Percentiles rank a stretch among this genome's conserved stretches.
These are phyloP conservation scores for Nothoprocta perdicaria DNA, from an alignment of 2,113 vertebrate genomes.

Conservation along the genomic window DNA sequence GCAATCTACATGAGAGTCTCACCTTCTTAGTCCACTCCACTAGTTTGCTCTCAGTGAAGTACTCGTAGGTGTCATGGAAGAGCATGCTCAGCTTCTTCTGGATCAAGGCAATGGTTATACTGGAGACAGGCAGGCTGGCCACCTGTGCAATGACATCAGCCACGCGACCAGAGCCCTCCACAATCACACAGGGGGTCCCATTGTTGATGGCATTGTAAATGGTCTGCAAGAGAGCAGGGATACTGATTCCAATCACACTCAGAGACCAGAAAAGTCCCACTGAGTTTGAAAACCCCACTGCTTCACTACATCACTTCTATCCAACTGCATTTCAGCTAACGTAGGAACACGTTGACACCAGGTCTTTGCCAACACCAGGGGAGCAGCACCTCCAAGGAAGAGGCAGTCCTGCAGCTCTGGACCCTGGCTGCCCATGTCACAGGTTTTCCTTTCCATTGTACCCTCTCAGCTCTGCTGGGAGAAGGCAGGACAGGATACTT, in stretches of 20 bases:
- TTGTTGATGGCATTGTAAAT: slow-evolving; percentile 90
- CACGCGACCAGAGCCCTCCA: slow-evolving; percentile 93
- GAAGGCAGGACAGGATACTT: slow-evolving; percentile 53
- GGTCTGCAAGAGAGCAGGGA: slow-evolving; percentile 76
- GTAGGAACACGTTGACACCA: fast-evolving
- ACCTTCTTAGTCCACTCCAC: slow-evolving; percentile 96
- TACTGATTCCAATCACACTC: background rate
- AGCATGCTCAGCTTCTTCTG: slow-evolving; percentile 81
- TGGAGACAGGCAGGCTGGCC: slow-evolving; percentile 77
- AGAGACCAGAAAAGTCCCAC: background rate
- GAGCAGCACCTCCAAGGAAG: fast-evolving
- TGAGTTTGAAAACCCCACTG: background rate
- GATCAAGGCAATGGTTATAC: slow-evolving; percentile 84
- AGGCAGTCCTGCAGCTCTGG: background rate
- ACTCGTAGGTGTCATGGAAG: slow-evolving; percentile 83
- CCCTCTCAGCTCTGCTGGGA: background rate
- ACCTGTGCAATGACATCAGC: slow-evolving; percentile 92
- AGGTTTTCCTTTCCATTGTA: background rate
- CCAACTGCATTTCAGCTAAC: background rate
- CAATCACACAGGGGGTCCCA: slow-evolving; percentile 89
- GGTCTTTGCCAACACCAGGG: fast-evolving
- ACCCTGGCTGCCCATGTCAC: background rate
- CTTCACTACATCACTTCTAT: fast-evolving
- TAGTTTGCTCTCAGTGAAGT: slow-evolving; percentile 78
- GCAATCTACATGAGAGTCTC: background rate